phyloP scores from a whole-genome alignment of 2,113 vertebrate genomes.

The Ochotona princeps region DNA sequence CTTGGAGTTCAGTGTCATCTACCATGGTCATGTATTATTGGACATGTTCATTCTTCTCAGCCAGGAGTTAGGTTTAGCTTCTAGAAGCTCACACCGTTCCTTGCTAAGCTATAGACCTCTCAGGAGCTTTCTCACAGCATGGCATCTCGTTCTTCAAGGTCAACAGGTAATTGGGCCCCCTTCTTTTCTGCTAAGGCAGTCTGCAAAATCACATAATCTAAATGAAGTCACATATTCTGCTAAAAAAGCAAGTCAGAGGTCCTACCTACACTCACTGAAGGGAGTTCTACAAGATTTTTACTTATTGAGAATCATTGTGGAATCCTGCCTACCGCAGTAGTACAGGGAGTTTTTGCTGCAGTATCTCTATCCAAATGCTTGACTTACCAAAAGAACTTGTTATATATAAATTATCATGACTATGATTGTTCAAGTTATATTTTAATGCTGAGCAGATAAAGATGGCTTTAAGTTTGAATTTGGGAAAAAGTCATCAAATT shows the following conservation, averaged over 20 bases:
- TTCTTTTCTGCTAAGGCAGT: background rate
- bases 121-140: background rate
- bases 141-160: background rate
- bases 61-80: background rate
- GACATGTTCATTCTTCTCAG: background rate
- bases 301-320: background rate
- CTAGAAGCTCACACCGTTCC: background rate
- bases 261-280: background rate
- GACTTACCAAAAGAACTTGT: background rate
- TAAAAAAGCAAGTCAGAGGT: background rate
- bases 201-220: background rate
- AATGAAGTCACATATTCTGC: background rate
- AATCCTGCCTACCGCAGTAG: background rate
- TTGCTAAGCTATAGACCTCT: background rate
- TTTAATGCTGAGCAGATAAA: background rate
- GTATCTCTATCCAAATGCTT: background rate
- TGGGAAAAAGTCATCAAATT: constrained; percentile 32
- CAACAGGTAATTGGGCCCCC: background rate
- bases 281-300: background rate
- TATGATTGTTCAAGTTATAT: constrained; percentile 1
- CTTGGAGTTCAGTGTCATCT: background rate
- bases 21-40: background rate
- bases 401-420: background rate
- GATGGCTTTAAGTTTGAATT: constrained; percentile 50
- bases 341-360: background rate